phyloP scores from a whole-genome alignment of 1,140 invertebrate genomes.

The Neodiprion fabricii region DNA sequence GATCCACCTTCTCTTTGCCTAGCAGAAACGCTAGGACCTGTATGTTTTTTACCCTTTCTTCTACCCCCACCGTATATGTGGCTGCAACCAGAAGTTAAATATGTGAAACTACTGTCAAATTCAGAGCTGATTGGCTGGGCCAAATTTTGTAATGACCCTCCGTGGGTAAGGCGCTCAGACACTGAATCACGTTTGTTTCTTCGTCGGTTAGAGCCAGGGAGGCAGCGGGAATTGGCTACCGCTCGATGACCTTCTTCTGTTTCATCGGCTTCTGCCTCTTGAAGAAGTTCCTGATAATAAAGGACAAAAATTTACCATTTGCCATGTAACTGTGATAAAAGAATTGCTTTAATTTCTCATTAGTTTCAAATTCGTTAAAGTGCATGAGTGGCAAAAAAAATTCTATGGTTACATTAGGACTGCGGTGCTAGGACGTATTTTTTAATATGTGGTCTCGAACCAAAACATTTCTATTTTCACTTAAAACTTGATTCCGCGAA shows the following conservation, averaged over 20 bases:
- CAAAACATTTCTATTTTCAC: no score
- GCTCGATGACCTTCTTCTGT: slow-evolving; percentile 54
- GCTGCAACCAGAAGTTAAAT: slow-evolving; percentile 50
- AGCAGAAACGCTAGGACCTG: slow-evolving; percentile 63
- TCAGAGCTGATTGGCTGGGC: slow-evolving; percentile 56
- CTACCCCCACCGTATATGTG: slow-evolving; percentile 51
- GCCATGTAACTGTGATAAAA: not conserved
- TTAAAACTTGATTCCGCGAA: no score
- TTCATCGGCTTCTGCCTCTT: slow-evolving; percentile 68
- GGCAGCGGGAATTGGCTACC: slow-evolving; percentile 49
- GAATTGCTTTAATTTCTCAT: not conserved
- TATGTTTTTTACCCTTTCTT: slow-evolving; percentile 52
- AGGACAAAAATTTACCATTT: slow-evolving; percentile 16
- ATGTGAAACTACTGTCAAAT: slow-evolving; percentile 54
- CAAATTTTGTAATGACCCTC: slow-evolving; percentile 67
- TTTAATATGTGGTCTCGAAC: no score
- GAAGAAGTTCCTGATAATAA: slow-evolving; percentile 63
- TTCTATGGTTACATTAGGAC: not conserved
- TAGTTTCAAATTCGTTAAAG: slow-evolving; percentile 4
- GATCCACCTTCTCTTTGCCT: slow-evolving; percentile 73
- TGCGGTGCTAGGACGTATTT: no score
- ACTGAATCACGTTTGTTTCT: slow-evolving; percentile 59
- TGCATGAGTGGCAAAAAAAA: not conserved
- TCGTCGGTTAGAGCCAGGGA: slow-evolving; percentile 53
- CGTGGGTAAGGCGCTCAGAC: slow-evolving; percentile 64